phyloP scores from a whole-genome alignment of 92 coral and sea anemone genomes.

The Palythoa heliodiscus region DNA sequence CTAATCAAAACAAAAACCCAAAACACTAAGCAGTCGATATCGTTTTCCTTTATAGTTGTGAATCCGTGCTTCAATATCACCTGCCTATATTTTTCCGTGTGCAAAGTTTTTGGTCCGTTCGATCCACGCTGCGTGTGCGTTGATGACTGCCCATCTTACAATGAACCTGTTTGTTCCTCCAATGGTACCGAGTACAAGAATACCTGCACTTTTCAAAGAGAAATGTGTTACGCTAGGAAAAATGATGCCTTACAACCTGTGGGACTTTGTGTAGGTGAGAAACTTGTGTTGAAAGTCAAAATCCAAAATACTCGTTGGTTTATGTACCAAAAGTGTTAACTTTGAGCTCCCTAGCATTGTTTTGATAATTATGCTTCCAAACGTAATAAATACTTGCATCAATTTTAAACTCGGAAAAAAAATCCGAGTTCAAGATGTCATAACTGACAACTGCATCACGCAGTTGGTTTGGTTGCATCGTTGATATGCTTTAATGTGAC shows the following conservation, averaged over 20 bases:
- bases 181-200: conserved; percentile 14
- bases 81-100: conserved; percentile 1
- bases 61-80: conserved; percentile 14
- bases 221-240: not conserved
- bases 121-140: not conserved
- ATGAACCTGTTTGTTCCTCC: conserved; percentile 24
- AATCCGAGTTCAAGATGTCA: too few relatives aligned
- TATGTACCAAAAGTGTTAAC: too few relatives aligned
- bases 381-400: too few relatives aligned
- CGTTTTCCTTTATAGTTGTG: not conserved
- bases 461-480: too few relatives aligned
- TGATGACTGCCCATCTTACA: conserved; percentile 24
- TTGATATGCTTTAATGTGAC: too few relatives aligned
- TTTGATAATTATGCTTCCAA: too few relatives aligned
- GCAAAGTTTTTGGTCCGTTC: conserved; percentile 18
- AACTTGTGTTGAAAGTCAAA: too few relatives aligned
- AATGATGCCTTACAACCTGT: conserved; percentile 12
- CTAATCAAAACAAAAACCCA: too few relatives aligned
- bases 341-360: too few relatives aligned
- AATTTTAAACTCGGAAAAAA: too few relatives aligned
- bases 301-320: too few relatives aligned
- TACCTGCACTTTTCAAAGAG: not conserved
- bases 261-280: conserved; percentile 23
- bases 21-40: not conserved
- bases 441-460: too few relatives aligned